phyloP scores from a whole-genome alignment of 2,113 vertebrate species.

The Hippoglossus stenolepis region DNA sequence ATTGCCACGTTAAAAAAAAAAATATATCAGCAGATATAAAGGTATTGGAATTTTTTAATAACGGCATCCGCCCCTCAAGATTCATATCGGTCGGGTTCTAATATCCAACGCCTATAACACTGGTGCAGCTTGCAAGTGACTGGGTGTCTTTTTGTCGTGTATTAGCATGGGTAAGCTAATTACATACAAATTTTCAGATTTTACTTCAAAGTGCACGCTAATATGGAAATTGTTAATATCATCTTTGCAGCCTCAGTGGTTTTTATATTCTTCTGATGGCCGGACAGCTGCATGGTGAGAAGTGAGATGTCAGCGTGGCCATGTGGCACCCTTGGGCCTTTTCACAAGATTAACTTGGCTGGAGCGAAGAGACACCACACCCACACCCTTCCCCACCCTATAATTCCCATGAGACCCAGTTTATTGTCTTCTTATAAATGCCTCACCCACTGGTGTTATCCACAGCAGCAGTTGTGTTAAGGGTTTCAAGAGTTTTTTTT shows the following conservation, averaged over 20 bases:
- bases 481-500: conserved; percentile 54
- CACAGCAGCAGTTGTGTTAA: conserved; percentile 63
- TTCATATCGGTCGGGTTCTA: no score
- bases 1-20: no score
- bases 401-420: conserved; percentile 61
- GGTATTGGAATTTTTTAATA: no score
- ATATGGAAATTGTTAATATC: not conserved
- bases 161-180: not conserved
- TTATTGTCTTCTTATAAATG: conserved; percentile 74
- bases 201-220: not conserved
- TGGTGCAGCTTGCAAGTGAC: no score
- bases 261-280: not conserved
- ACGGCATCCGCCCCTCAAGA: not conserved
- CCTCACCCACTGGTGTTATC: conserved; percentile 66
- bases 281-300: conserved; percentile 15
- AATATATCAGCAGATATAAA: no score
- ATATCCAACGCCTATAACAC: no score
- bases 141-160: no score
- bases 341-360: conserved; percentile 49
- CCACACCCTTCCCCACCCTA: conserved; percentile 52
- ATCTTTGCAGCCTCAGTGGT: not conserved
- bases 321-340: conserved; percentile 44
- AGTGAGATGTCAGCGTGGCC: conserved; percentile 45
- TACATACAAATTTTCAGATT: not conserved
- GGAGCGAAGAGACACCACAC: conserved; percentile 58